Conservation (phyloP, 2,888 invertebrate species). For the Rhaphigaster nebulosa region DNA sequence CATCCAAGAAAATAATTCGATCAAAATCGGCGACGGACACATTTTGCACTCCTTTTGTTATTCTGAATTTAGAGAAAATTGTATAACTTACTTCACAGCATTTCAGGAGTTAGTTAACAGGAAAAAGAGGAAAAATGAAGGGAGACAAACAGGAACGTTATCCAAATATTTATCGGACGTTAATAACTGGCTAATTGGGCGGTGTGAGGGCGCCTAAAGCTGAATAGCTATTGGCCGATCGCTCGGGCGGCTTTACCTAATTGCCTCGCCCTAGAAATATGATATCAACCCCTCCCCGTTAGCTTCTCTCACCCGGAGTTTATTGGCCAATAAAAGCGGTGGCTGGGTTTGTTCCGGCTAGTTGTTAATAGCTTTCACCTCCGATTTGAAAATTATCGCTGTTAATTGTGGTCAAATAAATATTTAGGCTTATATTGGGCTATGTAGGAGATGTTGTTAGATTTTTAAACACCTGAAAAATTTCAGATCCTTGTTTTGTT, state of each 20-base stretch:
- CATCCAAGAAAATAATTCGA: no score
- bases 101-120: background rate
- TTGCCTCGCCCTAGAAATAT: background rate
- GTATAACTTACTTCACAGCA: background rate
- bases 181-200: constrained; percentile 2
- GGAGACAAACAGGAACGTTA: background rate
- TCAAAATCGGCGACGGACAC: no score
- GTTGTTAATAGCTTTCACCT: background rate
- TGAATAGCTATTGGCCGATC: constrained; percentile 6
- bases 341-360: background rate
- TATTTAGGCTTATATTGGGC: background rate
- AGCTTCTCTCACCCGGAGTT: background rate
- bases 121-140: background rate
- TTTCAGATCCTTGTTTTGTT: background rate
- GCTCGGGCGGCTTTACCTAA: background rate
- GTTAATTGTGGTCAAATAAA: constrained; percentile 14
- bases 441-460: background rate
- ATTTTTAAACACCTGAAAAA: background rate
- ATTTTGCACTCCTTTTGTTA: no score
- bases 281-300: constrained; percentile 2
- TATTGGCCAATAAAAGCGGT: constrained; percentile 8
- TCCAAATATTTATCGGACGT: constrained; percentile 11
- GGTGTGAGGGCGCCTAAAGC: background rate
- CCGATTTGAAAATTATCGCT: background rate
- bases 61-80: background rate